Evolutionary conservation across 2,797 vertebrate genomes (phyloP), one percentile per base, ranked within the genome.

Genomic region (Hydrophis major): DNA sequence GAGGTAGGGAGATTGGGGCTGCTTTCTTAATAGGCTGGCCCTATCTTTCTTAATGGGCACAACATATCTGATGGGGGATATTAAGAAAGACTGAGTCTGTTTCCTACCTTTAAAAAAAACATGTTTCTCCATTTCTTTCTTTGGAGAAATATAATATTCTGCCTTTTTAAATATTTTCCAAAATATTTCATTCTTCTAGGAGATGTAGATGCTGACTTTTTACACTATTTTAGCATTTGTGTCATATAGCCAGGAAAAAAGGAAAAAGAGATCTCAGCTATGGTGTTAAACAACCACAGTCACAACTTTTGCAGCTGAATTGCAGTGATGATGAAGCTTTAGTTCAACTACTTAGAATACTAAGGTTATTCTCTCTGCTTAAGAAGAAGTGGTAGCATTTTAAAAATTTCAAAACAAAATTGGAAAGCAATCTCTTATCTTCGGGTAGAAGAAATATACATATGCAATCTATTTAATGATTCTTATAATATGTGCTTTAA

Each of bases 351-450:
- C 7, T 60, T 50, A 63, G 14, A 86, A 53, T 42, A 28, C 57
- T 20, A 53, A 27, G 47, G 11, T 28, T 93, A 25, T 92, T 93
- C 28, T 74, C 32, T 91, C 32, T 94, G 53, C 20, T 95, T 59
- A 91, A 90, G 37, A 27, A 92, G 42, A 92, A 93, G 78, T 86
- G 32, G 92, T 95, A 93, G 66, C n/a, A 92, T 74, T 96, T 95
- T 42, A 22, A 1, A 42, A 78, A 42, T 95, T 95, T 87, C 32
- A 94, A 91, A 94, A 95, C 90, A 50, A 0, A 16, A 91, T 95
- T 94, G 96, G 86, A 96, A 91, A 90, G 14, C 94, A 55, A 74
- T 83, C 88, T 95, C 50, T 90, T 74, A 90, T 95, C 93, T 59
- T n/a, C 27, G 92, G 47, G 20, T 66, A 12, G 61, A 66, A 66